Evolutionary conservation across 2,888 invertebrate species (phyloP), one percentile per base, ranked within the genome.

Genomic region (Cremastinae sp.): DNA sequence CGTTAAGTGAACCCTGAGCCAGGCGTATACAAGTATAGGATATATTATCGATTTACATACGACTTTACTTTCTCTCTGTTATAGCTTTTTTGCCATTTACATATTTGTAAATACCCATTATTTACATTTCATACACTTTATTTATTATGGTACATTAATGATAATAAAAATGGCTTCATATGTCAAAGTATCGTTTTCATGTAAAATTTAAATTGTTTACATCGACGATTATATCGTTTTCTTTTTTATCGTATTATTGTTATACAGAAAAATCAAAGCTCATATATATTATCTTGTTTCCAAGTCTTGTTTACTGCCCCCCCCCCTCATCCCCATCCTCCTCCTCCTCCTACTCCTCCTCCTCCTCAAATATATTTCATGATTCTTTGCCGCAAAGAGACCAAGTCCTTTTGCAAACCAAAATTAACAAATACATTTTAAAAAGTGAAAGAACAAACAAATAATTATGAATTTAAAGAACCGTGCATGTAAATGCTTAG

Each of bases 51-150:
- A 72, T 76, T 45, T 81, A 80, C 80, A 80, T 71, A 83, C 80
- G 74, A 80, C 80, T 82, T 78, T 84, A 83, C 83, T 83, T 84
- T 85, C 79, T 82, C 82, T 85, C 86, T 85, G 86, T 89, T 88
- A 84, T 83, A 84, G 82, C 83, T 87, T 87, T 83, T 88, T 87
- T 88, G 85, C 86, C 87, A 88, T 87, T 88, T 88, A 86, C 84
- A 87, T 87, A 86, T 86, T 85, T 89, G 89, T 89, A 89, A 88
- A 89, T 89, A 89, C 85, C 83, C 84, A 88, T 89, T 84, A 87
- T 88, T 89, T 89, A 86, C 89, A 85, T 86, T 87, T 87, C 87
- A 86, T 86, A 86, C n/a, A n/a, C 83, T 84, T 88, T 86, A 89
- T 89, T 89, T 89, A 89, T 89, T 89, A 86, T 80, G 85, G 82